Conservation (phyloP, 2,888 invertebrate genomes). For the Catocala sponsa region DNA sequence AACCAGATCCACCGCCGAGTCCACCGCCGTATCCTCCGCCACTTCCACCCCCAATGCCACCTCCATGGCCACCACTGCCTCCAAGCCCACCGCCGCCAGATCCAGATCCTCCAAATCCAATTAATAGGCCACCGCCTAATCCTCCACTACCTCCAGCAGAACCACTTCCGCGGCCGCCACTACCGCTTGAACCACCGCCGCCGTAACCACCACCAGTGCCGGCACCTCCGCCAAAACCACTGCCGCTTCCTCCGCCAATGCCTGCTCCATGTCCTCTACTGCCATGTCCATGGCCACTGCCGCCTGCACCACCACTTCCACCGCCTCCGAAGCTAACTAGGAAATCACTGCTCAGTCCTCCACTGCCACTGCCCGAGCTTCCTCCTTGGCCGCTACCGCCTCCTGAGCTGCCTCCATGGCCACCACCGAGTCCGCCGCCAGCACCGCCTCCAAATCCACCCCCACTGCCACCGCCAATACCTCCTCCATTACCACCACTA, state of each 20-base stretch:
- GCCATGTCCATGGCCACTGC: slow-evolving; percentile 18
- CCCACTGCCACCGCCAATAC: slow-evolving; percentile 49
- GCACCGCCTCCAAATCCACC: slow-evolving; percentile 32
- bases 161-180: slow-evolving; percentile 38
- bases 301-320: slow-evolving; percentile 17
- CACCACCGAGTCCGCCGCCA: slow-evolving; percentile 51
- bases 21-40: slow-evolving; percentile 11
- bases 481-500: slow-evolving; percentile 46
- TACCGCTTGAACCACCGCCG: slow-evolving; percentile 26
- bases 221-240: slow-evolving; percentile 31
- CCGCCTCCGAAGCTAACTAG: slow-evolving; percentile 28
- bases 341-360: slow-evolving; percentile 18
- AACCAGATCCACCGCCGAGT: slow-evolving; percentile 37
- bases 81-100: background rate
- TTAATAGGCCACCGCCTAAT: slow-evolving; percentile 17
- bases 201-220: slow-evolving; percentile 56
- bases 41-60: background rate
- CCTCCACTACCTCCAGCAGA: slow-evolving; percentile 38
- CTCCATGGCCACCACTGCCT: background rate
- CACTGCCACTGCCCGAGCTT: slow-evolving; percentile 42
- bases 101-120: slow-evolving; percentile 23
- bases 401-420: slow-evolving; percentile 46
- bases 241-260: slow-evolving; percentile 34
- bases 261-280: slow-evolving; percentile 21
- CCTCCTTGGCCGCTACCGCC: slow-evolving; percentile 55